These are phyloP conservation scores for Ectemnius continuus DNA, from an alignment of 2,888 invertebrate genomes.

Conservation along the genomic window DNA sequence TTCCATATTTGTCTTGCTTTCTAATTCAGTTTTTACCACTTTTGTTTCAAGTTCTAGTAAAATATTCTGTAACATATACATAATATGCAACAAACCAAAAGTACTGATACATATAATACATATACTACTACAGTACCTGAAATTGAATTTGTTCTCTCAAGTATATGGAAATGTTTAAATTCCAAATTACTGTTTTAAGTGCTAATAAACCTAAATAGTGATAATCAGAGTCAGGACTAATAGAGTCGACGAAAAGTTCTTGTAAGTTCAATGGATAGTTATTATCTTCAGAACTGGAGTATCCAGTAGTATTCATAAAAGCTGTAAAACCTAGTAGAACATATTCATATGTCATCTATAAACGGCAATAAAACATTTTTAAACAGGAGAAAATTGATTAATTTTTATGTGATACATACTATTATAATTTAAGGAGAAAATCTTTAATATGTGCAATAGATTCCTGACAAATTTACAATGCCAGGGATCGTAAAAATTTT, in stretches of 20 bases:
- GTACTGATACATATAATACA: neutral
- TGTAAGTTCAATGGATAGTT: constrained; percentile 65
- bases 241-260: constrained; percentile 65
- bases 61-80: constrained; percentile 58
- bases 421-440: constrained; percentile 72
- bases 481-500: constrained; percentile 73
- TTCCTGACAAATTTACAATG: constrained; percentile 59
- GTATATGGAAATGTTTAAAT: constrained; percentile 70
- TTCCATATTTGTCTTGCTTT: constrained; percentile 50
- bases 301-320: constrained; percentile 64
- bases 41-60: constrained; percentile 67
- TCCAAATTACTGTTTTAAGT: constrained; percentile 71
- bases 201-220: constrained; percentile 70
- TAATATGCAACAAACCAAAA: neutral
- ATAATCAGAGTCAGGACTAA: constrained; percentile 68
- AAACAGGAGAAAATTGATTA: neutral
- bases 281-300: constrained; percentile 59
- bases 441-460: constrained; percentile 69
- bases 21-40: constrained; percentile 54
- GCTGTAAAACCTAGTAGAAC: constrained; percentile 67
- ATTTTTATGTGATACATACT: constrained; percentile 55
- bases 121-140: constrained; percentile 61
- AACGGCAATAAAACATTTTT: neutral
- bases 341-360: constrained; percentile 13
- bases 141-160: constrained; percentile 65